phyloP scores from a whole-genome alignment of 1,140 invertebrate species.

The Aphelinus certus region DNA sequence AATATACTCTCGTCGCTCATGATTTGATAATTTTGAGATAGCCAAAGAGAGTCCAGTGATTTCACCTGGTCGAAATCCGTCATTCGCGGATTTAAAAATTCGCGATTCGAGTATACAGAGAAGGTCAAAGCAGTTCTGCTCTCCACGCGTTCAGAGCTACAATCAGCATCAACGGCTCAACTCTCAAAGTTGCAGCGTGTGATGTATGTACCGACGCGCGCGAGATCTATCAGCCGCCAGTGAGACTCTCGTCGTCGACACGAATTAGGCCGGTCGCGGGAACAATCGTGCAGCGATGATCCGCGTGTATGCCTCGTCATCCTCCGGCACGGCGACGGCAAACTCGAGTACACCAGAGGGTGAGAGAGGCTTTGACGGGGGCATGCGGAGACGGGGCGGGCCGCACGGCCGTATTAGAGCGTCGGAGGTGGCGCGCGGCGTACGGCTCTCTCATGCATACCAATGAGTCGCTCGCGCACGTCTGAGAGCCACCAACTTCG shows the following conservation, averaged over 20 bases:
- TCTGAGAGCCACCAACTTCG: neutral
- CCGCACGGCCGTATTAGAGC: slow-evolving; percentile 11
- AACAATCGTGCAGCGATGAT: slow-evolving; percentile 8
- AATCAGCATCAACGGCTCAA: neutral
- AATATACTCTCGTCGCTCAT: too few relatives aligned
- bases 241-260: too few relatives aligned
- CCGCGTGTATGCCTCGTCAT: neutral
- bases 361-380: too few relatives aligned
- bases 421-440: neutral
- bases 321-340: neutral
- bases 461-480: slow-evolving; percentile 14
- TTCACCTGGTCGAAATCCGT: too few relatives aligned
- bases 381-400: neutral
- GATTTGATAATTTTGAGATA: too few relatives aligned
- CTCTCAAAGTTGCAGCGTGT: neutral
- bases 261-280: neutral
- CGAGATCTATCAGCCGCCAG: neutral
- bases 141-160: too few relatives aligned
- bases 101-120: too few relatives aligned
- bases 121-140: too few relatives aligned
- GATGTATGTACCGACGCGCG: neutral
- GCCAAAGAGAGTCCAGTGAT: too few relatives aligned
- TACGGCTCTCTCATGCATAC: slow-evolving; percentile 23
- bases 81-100: too few relatives aligned
- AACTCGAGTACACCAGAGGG: neutral